These are phyloP conservation scores for Callipepla californica DNA, from an alignment of 2,113 vertebrate genomes.

Conservation along the genomic window DNA sequence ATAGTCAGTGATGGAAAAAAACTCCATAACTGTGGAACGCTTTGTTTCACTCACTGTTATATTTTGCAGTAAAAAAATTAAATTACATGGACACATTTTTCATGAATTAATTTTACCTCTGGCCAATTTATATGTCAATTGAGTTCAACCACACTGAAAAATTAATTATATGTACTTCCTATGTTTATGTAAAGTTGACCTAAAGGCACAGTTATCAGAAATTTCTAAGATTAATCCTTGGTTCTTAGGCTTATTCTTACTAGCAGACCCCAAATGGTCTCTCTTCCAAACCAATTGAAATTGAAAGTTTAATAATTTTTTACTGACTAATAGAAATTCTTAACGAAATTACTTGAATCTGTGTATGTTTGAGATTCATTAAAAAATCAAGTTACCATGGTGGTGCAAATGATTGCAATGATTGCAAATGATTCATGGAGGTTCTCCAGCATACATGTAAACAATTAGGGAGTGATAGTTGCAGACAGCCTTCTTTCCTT, in stretches of 20 bases:
- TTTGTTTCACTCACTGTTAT: neutral
- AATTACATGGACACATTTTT: neutral
- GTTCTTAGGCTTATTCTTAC: neutral
- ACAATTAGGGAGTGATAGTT: neutral
- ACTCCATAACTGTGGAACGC: neutral
- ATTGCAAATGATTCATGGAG: neutral
- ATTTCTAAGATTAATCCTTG: neutral
- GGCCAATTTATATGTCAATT: neutral
- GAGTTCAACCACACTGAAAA: neutral
- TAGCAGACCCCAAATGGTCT: neutral
- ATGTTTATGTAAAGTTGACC: neutral
- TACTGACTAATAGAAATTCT: neutral
- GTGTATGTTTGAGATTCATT: neutral
- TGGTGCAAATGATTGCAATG: neutral
- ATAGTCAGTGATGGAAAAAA: neutral
- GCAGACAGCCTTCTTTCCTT: neutral
- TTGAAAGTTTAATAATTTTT: neutral
- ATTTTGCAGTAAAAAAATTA: neutral
- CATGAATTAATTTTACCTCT: slow-evolving; percentile 23
- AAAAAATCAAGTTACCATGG: neutral
- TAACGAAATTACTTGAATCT: neutral
- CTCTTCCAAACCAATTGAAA: neutral
- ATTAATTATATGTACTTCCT: slow-evolving; percentile 20
- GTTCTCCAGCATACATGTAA: neutral
- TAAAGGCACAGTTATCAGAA: neutral